These are phyloP conservation scores for Rhinoptilus africanus DNA, from an alignment of 2,113 vertebrate genomes.

Conservation along the genomic window DNA sequence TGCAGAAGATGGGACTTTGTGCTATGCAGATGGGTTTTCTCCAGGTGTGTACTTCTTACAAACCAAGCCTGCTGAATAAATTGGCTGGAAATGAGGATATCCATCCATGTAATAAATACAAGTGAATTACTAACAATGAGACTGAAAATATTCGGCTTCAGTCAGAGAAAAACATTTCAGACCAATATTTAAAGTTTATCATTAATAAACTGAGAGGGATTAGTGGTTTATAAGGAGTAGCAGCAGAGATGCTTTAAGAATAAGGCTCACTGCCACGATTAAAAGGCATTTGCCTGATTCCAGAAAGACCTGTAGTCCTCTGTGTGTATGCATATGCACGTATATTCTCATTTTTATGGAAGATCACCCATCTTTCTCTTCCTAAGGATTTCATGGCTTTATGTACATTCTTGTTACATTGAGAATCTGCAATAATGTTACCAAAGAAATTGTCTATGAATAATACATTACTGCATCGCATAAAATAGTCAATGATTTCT, in stretches of 20 bases:
- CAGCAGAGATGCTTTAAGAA: neutral
- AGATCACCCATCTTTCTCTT: neutral
- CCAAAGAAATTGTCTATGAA: slow-evolving; percentile 47
- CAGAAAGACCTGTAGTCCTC: neutral
- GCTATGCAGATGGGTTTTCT: neutral
- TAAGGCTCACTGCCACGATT: neutral
- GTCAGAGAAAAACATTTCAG: neutral
- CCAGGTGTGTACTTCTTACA: neutral
- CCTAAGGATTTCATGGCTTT: slow-evolving; percentile 4
- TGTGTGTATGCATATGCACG: neutral
- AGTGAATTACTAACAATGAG: neutral
- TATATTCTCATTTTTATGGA: neutral
- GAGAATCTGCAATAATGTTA: neutral
- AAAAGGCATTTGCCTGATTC: neutral
- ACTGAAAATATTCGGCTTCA: neutral
- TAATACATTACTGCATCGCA: slow-evolving; percentile 9
- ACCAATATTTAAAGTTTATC: neutral
- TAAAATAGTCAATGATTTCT: slow-evolving; percentile 35
- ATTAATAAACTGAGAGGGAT: neutral
- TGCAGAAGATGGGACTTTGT: neutral
- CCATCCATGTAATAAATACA: neutral
- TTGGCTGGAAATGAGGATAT: neutral
- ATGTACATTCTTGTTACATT: neutral
- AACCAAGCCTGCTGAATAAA: neutral
- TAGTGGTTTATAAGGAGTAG: neutral